A percentile compares a stretch with the other conserved stretches of the same genome.
These are phyloP conservation scores for Cantharis nigra DNA, from an alignment of 2,888 invertebrate genomes.

Conservation along the genomic window DNA sequence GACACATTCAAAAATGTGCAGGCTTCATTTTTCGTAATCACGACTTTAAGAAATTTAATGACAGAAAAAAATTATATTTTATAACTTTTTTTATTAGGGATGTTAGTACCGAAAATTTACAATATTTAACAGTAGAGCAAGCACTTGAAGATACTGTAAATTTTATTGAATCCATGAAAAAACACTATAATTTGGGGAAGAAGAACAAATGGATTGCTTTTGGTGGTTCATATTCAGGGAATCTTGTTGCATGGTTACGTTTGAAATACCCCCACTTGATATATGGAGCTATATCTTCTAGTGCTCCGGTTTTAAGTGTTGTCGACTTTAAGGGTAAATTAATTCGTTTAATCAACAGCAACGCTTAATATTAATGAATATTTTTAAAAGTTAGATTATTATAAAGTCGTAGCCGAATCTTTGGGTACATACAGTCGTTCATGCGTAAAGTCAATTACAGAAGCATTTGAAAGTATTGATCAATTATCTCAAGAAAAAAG, in stretches of 20 bases:
- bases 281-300: background rate
- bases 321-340: background rate
- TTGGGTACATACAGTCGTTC: conserved; percentile 68
- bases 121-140: background rate
- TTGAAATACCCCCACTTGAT: background rate
- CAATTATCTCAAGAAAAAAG: conserved; percentile 64
- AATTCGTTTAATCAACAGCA: background rate
- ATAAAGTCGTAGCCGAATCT: conserved; percentile 77
- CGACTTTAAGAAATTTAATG: no score
- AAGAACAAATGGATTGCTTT: background rate
- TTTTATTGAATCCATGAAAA: background rate
- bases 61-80: no score
- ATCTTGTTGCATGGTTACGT: background rate
- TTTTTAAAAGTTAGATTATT: conserved; percentile 67
- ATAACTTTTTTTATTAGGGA: background rate
- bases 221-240: background rate
- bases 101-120: background rate
- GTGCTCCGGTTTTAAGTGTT: background rate
- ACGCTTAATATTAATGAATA: conserved; percentile 25
- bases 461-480: conserved; percentile 69
- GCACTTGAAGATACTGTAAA: background rate
- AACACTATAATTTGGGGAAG: background rate
- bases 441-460: conserved; percentile 70
- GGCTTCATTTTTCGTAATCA: no score
- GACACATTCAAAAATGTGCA: no score